A percentile compares a stretch with the other conserved stretches of the same genome.
Conservation (phyloP, 2,113 vertebrate genomes). For the Centropristis striata region DNA sequence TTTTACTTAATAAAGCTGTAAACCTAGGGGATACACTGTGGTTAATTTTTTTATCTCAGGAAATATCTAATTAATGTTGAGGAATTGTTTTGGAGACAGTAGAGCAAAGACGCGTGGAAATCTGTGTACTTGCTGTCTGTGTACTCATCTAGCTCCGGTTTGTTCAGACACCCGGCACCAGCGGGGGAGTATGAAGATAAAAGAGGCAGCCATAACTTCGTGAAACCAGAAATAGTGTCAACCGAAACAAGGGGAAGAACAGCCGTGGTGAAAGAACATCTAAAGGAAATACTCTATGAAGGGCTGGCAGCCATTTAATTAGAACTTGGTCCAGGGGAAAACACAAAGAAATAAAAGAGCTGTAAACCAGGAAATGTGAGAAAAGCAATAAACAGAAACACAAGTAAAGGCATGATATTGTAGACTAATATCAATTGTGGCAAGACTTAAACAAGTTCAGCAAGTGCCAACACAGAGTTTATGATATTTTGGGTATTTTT, state of each 20-base stretch:
- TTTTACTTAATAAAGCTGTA: too few relatives aligned
- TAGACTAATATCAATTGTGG: background rate
- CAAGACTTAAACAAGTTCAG: background rate
- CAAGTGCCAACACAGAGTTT: conserved; percentile 1
- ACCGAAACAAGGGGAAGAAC: conserved; percentile 5
- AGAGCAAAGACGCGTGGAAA: background rate
- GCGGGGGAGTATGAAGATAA: background rate
- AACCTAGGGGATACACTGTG: too few relatives aligned
- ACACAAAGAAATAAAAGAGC: background rate
- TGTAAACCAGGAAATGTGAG: background rate
- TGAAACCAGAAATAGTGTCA: conserved; percentile 35
- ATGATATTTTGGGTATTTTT: background rate
- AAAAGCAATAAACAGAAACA: background rate
- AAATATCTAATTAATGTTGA: background rate
- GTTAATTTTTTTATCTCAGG: background rate
- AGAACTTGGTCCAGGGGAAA: background rate
- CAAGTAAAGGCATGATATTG: background rate
- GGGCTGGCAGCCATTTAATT: background rate
- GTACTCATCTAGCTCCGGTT: background rate
- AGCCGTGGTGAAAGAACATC: background rate
- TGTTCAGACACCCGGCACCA: background rate
- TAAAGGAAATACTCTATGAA: background rate
- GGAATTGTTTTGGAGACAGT: background rate
- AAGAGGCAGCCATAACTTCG: conserved; percentile 1
- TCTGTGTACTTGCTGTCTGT: background rate